Evolutionary conservation across 2,797 vertebrate genomes (phyloP).

Genomic region (Helostoma temminkii): DNA sequence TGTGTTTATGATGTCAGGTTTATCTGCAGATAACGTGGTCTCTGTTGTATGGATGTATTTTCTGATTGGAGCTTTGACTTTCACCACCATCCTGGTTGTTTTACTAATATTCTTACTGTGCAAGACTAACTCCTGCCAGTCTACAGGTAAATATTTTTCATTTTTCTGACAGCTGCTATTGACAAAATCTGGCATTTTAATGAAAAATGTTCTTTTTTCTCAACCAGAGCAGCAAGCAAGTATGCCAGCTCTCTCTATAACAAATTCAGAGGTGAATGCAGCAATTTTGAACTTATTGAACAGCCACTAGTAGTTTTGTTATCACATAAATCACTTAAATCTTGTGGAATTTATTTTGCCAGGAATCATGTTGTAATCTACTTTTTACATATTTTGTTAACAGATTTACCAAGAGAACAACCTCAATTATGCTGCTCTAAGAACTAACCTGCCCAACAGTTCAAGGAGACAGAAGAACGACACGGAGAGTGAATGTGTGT

Average conservation of each 20-base stretch:
- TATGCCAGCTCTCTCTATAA: background rate
- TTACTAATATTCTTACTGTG: constrained; percentile 22
- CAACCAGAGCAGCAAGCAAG: background rate
- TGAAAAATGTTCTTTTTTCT: background rate
- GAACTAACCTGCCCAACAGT: background rate
- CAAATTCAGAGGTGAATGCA: constrained; percentile 12
- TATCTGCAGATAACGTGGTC: constrained; percentile 4
- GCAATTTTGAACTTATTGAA: too few species aligned
- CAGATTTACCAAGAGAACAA: background rate
- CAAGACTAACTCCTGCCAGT: constrained; percentile 10
- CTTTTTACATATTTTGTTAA: background rate
- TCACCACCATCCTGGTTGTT: constrained; percentile 7
- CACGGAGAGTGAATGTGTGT: constrained; percentile 3
- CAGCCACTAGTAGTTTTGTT: too few species aligned
- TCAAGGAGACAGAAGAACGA: constrained; percentile 16
- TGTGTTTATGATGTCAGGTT: too few species aligned
- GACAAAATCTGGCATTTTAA: fast-evolving
- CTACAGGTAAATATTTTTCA: constrained; percentile 10
- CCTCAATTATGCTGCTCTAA: constrained; percentile 25
- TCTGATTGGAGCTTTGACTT: constrained; percentile 32
- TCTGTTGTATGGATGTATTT: constrained; percentile 7
- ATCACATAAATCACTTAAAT: too few species aligned
- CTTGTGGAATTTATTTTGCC: too few species aligned
- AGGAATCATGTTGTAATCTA: background rate
- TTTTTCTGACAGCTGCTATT: background rate